Evolutionary conservation across 2,797 vertebrate species (phyloP).

Genomic region (Sebastes flavidus): DNA sequence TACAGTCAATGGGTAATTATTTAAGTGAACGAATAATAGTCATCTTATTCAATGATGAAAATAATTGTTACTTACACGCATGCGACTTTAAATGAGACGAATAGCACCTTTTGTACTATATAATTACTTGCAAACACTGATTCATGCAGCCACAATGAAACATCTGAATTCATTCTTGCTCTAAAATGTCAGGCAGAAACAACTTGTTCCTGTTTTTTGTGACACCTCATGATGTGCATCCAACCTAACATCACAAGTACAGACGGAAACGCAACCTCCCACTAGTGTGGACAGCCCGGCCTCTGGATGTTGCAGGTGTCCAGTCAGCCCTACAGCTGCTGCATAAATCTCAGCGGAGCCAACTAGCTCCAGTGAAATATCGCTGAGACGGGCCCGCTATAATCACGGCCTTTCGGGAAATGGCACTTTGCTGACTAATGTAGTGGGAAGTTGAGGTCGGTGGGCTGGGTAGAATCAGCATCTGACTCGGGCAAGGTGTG

Average conservation of each 20-base stretch:
- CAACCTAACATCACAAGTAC: slow-evolving; percentile 18
- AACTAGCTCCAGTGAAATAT: slow-evolving; percentile 23
- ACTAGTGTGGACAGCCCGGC: not conserved
- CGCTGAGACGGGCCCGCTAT: slow-evolving; percentile 1
- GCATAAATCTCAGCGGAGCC: slow-evolving; percentile 28
- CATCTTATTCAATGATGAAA: not conserved
- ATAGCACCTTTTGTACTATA: not conserved
- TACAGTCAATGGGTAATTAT: not conserved
- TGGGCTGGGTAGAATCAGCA: not conserved
- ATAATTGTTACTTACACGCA: not conserved
- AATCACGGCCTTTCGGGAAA: slow-evolving; percentile 41
- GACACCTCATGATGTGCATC: not conserved
- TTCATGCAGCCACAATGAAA: not conserved
- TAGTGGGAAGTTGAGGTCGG: slow-evolving; percentile 25
- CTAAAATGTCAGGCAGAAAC: slow-evolving; percentile 1
- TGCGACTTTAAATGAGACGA: not conserved
- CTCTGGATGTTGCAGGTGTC: slow-evolving; percentile 41
- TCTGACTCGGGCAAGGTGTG: not conserved
- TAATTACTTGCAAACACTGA: not conserved
- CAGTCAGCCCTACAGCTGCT: slow-evolving; percentile 27
- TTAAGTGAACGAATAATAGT: not conserved
- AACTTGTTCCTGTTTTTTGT: not conserved
- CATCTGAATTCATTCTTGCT: not conserved
- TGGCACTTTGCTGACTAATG: slow-evolving; percentile 50
- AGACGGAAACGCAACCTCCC: slow-evolving; percentile 30